These are phyloP conservation scores for Cavia aperea DNA, from an alignment of 2,113 vertebrate genomes.

Conservation along the genomic window DNA sequence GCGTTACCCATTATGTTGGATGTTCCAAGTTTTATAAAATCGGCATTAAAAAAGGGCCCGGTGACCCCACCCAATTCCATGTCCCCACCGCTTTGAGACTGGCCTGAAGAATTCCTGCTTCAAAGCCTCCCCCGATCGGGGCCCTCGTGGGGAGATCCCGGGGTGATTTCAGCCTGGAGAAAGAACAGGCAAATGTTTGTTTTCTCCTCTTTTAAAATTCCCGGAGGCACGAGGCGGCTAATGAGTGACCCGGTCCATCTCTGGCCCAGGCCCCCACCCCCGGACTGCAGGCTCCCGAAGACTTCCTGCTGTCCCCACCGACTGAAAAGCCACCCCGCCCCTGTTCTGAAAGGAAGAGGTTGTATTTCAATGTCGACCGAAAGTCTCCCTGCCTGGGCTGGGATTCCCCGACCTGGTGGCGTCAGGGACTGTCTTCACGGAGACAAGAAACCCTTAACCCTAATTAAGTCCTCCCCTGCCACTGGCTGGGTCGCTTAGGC, in stretches of 20 bases:
- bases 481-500: background rate
- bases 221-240: background rate
- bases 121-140: background rate
- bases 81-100: background rate
- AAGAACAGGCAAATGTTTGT: conserved; percentile 45
- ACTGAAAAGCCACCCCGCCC: background rate
- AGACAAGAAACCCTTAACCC: conserved; percentile 31
- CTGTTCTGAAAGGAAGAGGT: conserved; percentile 9
- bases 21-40: background rate
- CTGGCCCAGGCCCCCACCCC: background rate
- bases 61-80: background rate
- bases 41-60: background rate
- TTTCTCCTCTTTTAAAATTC: conserved; percentile 45
- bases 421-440: background rate
- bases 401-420: conserved; percentile 2
- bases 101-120: background rate
- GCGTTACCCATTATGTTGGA: background rate
- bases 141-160: background rate
- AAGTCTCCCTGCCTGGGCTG: background rate
- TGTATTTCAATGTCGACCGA: background rate
- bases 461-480: conserved; percentile 2
- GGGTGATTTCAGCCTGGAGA: background rate
- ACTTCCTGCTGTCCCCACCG: background rate
- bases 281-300: background rate
- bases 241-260: background rate